These are phyloP conservation scores for Hormiphora californensis DNA, from an alignment of 37 sponge, comb jelly and placozoan species.

Conservation along the genomic window DNA sequence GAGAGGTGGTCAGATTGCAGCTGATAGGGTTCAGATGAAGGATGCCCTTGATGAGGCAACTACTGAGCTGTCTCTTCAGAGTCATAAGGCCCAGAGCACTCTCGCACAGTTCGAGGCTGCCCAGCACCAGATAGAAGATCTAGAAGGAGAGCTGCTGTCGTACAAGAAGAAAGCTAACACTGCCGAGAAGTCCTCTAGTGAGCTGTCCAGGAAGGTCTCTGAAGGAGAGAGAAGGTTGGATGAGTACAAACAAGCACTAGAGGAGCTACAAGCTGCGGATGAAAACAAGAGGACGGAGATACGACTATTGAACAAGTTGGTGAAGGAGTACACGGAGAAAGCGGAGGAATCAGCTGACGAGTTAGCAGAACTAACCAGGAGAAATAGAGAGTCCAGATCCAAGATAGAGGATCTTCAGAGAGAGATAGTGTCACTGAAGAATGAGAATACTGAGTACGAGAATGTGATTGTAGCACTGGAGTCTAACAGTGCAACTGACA, in stretches of 20 bases:
- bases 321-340: constrained; percentile 6
- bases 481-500: background rate
- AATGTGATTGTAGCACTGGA: constrained; percentile 21
- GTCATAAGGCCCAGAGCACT: background rate
- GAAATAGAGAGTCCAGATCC: background rate
- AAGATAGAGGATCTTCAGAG: background rate
- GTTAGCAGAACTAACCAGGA: background rate
- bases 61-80: background rate
- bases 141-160: background rate
- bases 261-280: constrained; percentile 13
- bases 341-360: background rate
- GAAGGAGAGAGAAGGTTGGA: background rate
- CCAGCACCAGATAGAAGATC: background rate
- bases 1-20: background rate
- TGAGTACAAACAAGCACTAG: constrained; percentile 18
- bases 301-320: constrained; percentile 3
- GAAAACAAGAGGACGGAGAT: constrained; percentile 39
- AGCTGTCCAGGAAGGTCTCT: background rate
- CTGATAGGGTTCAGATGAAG: background rate
- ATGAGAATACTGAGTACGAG: background rate
- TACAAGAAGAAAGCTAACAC: background rate
- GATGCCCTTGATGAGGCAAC: background rate
- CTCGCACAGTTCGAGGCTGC: background rate
- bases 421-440: background rate
- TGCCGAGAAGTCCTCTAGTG: background rate